Evolutionary conservation across 1,140 invertebrate species (phyloP).

Genomic region (Drosophila azteca): DNA sequence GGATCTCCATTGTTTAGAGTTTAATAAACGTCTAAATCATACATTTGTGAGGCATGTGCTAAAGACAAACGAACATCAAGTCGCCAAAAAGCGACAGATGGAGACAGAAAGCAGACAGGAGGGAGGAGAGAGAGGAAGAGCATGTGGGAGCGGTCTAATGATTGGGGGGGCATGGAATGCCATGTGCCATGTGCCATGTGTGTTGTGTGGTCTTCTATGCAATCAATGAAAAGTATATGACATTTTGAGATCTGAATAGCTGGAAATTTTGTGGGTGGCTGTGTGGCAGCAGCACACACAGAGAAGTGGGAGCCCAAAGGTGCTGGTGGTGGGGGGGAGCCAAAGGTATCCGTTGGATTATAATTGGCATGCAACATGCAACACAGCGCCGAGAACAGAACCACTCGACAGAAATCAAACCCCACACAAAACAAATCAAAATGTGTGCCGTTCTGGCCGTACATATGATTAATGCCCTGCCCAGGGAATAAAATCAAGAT

Average conservation of each 20-base stretch:
- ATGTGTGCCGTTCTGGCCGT: conserved; percentile 55
- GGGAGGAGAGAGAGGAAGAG: no score
- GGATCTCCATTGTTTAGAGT: conserved; percentile 60
- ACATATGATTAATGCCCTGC: conserved; percentile 71
- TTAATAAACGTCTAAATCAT: conserved; percentile 80
- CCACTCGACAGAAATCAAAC: conserved; percentile 64
- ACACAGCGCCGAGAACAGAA: conserved; percentile 4
- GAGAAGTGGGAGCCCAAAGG: conserved; percentile 3
- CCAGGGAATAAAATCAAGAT: conserved; percentile 77
- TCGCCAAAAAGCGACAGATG: conserved; percentile 29
- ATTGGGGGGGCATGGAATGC: no score
- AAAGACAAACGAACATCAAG: conserved; percentile 73
- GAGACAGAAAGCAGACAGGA: no score
- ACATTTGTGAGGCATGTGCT: conserved; percentile 76
- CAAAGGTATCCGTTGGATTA: conserved; percentile 21
- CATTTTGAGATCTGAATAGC: background rate
- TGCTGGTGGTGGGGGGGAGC: background rate
- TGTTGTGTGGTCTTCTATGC: conserved; percentile 34
- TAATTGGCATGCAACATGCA: conserved; percentile 76
- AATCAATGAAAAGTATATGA: conserved; percentile 20
- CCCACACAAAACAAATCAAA: conserved; percentile 77
- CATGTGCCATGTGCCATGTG: background rate
- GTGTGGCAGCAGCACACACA: conserved; percentile 2
- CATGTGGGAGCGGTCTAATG: conserved; percentile 37
- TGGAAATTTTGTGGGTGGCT: conserved; percentile 26